Percentiles rank a stretch among this genome's conserved stretches.
Conservation (phyloP, 2,113 vertebrate genomes). For the Odontesthes bonariensis region DNA sequence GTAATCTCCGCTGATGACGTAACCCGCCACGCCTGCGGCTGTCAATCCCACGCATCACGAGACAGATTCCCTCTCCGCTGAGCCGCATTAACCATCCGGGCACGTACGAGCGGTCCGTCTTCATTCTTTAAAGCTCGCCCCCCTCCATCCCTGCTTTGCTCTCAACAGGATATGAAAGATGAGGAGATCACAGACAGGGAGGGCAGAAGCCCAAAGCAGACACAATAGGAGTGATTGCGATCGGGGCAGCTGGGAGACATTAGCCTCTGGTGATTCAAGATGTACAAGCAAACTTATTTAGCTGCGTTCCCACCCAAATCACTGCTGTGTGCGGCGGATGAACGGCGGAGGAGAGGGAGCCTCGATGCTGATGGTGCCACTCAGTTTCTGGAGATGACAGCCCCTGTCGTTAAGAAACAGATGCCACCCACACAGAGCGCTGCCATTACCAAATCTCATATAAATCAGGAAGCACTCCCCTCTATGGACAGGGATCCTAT, state of each 20-base stretch:
- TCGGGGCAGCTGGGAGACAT: slow-evolving; percentile 44
- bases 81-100: slow-evolving; percentile 45
- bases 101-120: slow-evolving; percentile 51
- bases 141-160: slow-evolving; percentile 31
- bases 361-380: not conserved
- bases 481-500: no score
- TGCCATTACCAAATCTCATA: slow-evolving; percentile 3
- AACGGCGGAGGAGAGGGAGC: slow-evolving; percentile 16
- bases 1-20: slow-evolving; percentile 19
- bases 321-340: slow-evolving; percentile 47
- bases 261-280: slow-evolving; percentile 45
- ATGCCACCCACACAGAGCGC: not conserved
- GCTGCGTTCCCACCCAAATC: not conserved
- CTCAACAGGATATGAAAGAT: slow-evolving; percentile 85
- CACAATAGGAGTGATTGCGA: slow-evolving; percentile 73
- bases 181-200: slow-evolving; percentile 72
- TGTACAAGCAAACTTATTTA: slow-evolving; percentile 51
- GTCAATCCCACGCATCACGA: slow-evolving; percentile 21
- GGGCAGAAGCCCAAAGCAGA: slow-evolving; percentile 48
- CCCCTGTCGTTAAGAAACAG: slow-evolving; percentile 8
- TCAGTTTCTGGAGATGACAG: not conserved
- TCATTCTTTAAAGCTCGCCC: slow-evolving; percentile 21
- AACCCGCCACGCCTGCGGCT: not conserved
- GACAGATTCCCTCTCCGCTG: slow-evolving; percentile 12
- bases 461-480: no score